phyloP scores from a whole-genome alignment of 2,888 invertebrate genomes.

The Drepanosiphum platanoidis region DNA sequence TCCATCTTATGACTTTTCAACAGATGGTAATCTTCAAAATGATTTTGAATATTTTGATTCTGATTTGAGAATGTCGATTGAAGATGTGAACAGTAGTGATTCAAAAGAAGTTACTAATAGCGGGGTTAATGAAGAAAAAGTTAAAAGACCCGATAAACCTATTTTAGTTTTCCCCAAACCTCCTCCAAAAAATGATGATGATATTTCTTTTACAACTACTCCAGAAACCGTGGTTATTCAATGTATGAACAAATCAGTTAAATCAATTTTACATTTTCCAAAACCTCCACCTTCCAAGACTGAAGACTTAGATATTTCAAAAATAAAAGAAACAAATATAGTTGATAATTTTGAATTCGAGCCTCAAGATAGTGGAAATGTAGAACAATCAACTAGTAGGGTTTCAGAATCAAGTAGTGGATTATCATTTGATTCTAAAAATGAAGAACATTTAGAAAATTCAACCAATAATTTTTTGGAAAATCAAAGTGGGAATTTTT shows the following conservation, averaged over 20 bases:
- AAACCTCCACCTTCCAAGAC: conserved; percentile 21
- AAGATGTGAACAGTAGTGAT: conserved; percentile 40
- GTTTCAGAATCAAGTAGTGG: conserved; percentile 22
- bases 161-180: conserved; percentile 50
- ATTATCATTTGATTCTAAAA: conserved; percentile 47
- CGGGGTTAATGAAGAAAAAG: conserved; percentile 28
- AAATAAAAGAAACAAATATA: conserved; percentile 64
- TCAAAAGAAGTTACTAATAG: conserved; percentile 11
- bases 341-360: conserved; percentile 63
- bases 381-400: neutral
- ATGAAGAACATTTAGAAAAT: conserved; percentile 6
- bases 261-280: conserved; percentile 47
- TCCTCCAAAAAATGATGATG: conserved; percentile 34
- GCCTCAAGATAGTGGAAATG: conserved; percentile 7
- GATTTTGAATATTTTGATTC: conserved; percentile 56
- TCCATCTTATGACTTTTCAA: conserved; percentile 76
- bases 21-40: conserved; percentile 49
- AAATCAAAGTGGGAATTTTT: conserved; percentile 15
- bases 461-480: conserved; percentile 17
- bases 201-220: neutral
- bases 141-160: conserved; percentile 52
- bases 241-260: conserved; percentile 32
- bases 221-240: neutral
- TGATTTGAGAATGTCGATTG: conserved; percentile 33
- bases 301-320: conserved; percentile 52